Conservation (phyloP, 2,888 invertebrate genomes). For the Ischnus inquisitorius region DNA sequence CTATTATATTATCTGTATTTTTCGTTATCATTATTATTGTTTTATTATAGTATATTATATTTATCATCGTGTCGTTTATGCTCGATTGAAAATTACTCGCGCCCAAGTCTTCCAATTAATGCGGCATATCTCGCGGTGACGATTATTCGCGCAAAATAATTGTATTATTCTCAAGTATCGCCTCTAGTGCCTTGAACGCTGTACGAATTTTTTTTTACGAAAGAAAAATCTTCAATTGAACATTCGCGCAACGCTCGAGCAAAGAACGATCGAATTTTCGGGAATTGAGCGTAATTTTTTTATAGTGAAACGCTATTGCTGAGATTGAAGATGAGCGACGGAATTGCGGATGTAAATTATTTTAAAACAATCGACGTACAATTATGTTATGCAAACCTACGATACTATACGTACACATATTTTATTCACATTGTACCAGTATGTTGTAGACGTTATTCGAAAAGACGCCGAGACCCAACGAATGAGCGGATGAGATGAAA, state of each 20-base stretch:
- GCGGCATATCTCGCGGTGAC: conserved; percentile 27
- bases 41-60: conserved; percentile 44
- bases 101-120: conserved; percentile 42
- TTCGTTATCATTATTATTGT: conserved; percentile 52
- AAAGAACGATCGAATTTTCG: background rate
- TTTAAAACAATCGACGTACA: conserved; percentile 16
- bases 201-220: conserved; percentile 6
- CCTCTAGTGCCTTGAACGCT: conserved; percentile 51
- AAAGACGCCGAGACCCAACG: conserved; percentile 25
- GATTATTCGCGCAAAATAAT: conserved; percentile 37
- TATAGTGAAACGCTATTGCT: background rate
- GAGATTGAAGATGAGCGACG: background rate
- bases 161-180: conserved; percentile 35
- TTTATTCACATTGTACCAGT: conserved; percentile 15
- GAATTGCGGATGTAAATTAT: conserved; percentile 23
- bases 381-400: conserved; percentile 19
- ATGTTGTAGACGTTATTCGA: conserved; percentile 9
- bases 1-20: conserved; percentile 58
- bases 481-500: background rate
- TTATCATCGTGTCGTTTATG: conserved; percentile 44
- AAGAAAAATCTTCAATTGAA: background rate
- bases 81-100: conserved; percentile 15
- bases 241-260: conserved; percentile 1
- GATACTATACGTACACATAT: conserved; percentile 36
- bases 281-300: background rate